Evolutionary conservation across 2,113 vertebrate genomes (phyloP).

Genomic region (Saccopteryx leptura): DNA sequence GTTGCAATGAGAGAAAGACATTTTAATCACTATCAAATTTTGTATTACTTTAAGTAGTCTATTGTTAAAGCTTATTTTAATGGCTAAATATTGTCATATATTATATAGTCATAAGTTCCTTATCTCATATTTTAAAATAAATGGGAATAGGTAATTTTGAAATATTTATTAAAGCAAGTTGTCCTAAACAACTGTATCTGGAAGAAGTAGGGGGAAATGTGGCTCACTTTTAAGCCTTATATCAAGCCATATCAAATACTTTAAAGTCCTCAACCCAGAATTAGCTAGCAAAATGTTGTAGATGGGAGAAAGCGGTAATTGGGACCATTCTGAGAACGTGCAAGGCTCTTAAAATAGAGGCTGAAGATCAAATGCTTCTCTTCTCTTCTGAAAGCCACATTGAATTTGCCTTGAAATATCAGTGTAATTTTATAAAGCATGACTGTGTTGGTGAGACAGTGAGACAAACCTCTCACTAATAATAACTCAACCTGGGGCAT

Average conservation of each 20-base stretch:
- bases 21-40: constrained; percentile 51
- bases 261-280: not conserved
- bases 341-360: constrained; percentile 43
- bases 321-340: not conserved
- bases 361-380: not conserved
- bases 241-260: constrained; percentile 6
- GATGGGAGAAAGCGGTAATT: not conserved
- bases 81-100: constrained; percentile 40
- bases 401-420: constrained; percentile 42
- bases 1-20: constrained; percentile 30
- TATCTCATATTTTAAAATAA: constrained; percentile 63
- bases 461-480: constrained; percentile 37
- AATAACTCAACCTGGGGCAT: constrained; percentile 36
- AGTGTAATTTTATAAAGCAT: not conserved
- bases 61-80: constrained; percentile 51
- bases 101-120: constrained; percentile 38
- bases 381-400: constrained; percentile 30
- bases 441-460: not conserved
- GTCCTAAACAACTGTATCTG: constrained; percentile 9
- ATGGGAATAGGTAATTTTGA: not conserved
- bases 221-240: not conserved
- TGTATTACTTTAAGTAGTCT: constrained; percentile 45
- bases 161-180: constrained; percentile 59
- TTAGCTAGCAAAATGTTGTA: not conserved
- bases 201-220: not conserved